Evolutionary conservation across 1,140 invertebrate genomes (phyloP).

Genomic region (Ostrea edulis): DNA sequence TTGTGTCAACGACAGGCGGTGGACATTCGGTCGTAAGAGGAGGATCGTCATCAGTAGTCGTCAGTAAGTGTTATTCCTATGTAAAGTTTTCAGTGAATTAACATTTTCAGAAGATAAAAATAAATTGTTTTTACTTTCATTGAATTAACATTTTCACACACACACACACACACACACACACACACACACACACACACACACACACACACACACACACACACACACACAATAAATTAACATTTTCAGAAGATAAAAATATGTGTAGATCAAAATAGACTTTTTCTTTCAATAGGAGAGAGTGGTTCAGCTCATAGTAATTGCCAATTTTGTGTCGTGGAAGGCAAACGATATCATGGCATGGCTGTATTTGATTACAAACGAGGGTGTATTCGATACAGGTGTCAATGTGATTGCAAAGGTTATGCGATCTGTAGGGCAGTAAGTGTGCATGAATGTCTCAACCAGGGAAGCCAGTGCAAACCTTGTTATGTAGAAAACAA

Average conservation of each 20-base stretch:
- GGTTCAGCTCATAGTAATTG: background rate
- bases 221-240: too few species aligned
- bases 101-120: too few species aligned
- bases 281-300: background rate
- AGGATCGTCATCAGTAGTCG: constrained; percentile 11
- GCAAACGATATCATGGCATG: constrained; percentile 47
- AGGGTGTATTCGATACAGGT: constrained; percentile 51
- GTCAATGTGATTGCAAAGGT: constrained; percentile 51
- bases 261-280: background rate
- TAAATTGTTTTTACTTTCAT: too few species aligned
- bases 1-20: background rate
- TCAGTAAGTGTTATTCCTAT: background rate
- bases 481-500: constrained; percentile 49
- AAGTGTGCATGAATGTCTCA: constrained; percentile 44
- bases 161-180: too few species aligned
- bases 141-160: too few species aligned
- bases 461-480: constrained; percentile 23
- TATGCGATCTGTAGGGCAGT: constrained; percentile 47
- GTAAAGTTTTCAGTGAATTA: too few species aligned
- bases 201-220: too few species aligned
- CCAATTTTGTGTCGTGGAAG: constrained; percentile 42
- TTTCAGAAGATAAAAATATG: too few species aligned
- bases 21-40: background rate
- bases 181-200: too few species aligned
- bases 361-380: constrained; percentile 50